Conservation (phyloP, 2,888 invertebrate genomes). For the Charanyca ferruginea region DNA sequence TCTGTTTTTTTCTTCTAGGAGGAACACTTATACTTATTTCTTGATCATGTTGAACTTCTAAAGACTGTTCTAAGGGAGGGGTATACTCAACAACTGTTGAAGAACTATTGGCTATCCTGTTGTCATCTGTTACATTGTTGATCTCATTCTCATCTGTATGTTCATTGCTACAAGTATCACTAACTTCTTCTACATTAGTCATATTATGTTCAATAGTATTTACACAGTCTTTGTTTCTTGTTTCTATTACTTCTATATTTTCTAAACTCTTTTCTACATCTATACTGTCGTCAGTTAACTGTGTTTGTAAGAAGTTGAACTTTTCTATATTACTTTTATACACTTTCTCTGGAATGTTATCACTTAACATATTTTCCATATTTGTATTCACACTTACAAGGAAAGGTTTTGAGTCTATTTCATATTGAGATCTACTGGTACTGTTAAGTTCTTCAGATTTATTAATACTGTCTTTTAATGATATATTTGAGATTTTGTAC, state of each 20-base stretch:
- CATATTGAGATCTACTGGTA: slow-evolving; percentile 69
- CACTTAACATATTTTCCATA: slow-evolving; percentile 56
- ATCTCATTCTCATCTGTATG: slow-evolving; percentile 73
- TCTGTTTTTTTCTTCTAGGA: slow-evolving; percentile 84
- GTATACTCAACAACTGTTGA: slow-evolving; percentile 59
- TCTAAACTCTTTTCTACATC: slow-evolving; percentile 68
- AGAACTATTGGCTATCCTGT: slow-evolving; percentile 77
- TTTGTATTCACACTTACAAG: slow-evolving; percentile 55
- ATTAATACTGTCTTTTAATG: slow-evolving; percentile 80
- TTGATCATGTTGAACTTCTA: slow-evolving; percentile 67
- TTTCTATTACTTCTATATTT: slow-evolving; percentile 64
- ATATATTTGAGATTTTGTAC: slow-evolving; percentile 80
- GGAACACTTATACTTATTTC: slow-evolving; percentile 84
- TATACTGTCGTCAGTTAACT: slow-evolving; percentile 74
- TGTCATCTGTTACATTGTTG: slow-evolving; percentile 85
- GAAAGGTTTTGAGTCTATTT: slow-evolving; percentile 67
- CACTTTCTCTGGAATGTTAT: slow-evolving; percentile 75
- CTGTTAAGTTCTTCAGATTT: slow-evolving; percentile 76
- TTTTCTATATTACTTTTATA: slow-evolving; percentile 86
- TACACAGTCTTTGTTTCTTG: slow-evolving; percentile 68
- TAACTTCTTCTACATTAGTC: slow-evolving; percentile 54
- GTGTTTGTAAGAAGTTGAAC: slow-evolving; percentile 87
- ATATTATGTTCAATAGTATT: slow-evolving; percentile 56
- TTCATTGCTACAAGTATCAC: slow-evolving; percentile 57
- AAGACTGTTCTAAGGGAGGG: slow-evolving; percentile 60